Evolutionary conservation across 2,797 vertebrate genomes (phyloP).

Genomic region (Fistularia tabacaria): DNA sequence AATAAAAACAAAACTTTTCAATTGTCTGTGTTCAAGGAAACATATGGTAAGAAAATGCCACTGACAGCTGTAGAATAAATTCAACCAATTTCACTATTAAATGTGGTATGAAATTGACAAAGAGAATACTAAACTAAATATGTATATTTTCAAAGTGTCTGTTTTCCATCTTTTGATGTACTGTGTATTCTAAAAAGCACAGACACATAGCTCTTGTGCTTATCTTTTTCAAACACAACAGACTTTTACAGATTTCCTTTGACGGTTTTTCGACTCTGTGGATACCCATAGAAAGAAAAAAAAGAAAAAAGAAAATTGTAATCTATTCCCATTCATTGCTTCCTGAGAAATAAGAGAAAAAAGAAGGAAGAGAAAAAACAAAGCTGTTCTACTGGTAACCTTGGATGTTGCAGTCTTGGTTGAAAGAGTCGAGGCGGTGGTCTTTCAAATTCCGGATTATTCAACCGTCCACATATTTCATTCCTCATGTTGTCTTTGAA

Average conservation of each 20-base stretch:
- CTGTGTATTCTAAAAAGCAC: too few species aligned
- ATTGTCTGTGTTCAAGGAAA: too few species aligned
- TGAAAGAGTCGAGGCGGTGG: slow-evolving; percentile 36
- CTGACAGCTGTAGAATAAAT: too few species aligned
- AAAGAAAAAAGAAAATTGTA: slow-evolving; percentile 20
- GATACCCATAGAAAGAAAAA: slow-evolving; percentile 24
- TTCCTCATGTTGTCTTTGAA: slow-evolving; percentile 2
- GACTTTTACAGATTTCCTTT: slow-evolving; percentile 28
- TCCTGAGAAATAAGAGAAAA: neutral
- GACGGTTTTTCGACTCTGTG: slow-evolving; percentile 15
- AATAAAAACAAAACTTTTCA: too few species aligned
- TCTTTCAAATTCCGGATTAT: slow-evolving; percentile 21
- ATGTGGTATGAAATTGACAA: too few species aligned
- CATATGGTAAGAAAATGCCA: too few species aligned
- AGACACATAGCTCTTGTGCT: too few species aligned
- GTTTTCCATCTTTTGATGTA: too few species aligned
- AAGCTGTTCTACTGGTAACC: slow-evolving; percentile 53
- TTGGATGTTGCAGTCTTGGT: slow-evolving; percentile 63
- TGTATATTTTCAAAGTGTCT: too few species aligned
- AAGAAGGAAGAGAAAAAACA: slow-evolving; percentile 35
- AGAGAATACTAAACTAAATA: too few species aligned
- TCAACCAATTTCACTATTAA: too few species aligned
- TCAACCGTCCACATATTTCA: slow-evolving; percentile 26
- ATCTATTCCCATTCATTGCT: slow-evolving; percentile 28
- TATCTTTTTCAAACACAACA: too few species aligned